Percentiles rank a stretch among this genome's conserved stretches.
Evolutionary conservation across 2,113 vertebrate species (phyloP).

Genomic region (Dinomys branickii): DNA sequence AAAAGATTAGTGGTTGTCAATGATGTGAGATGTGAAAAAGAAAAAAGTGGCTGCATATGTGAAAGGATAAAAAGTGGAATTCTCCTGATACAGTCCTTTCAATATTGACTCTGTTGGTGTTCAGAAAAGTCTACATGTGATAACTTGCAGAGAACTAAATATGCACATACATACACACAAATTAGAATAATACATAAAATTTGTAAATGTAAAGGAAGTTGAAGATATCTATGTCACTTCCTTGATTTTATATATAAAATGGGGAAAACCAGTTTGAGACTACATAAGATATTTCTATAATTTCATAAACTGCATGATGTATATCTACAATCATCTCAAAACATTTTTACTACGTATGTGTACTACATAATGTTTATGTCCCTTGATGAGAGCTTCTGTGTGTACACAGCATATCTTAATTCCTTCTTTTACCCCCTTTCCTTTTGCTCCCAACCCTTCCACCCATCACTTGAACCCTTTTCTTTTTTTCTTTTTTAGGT

Average conservation of each 20-base stretch:
- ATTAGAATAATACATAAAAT: not conserved
- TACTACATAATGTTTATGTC: too few relatives aligned
- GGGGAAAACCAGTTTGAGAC: not conserved
- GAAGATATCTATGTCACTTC: not conserved
- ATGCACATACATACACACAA: not conserved
- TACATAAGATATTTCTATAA: not conserved
- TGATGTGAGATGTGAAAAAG: not conserved
- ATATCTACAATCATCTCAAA: not conserved
- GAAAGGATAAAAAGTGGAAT: not conserved
- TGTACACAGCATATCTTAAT: too few relatives aligned
- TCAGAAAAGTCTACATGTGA: not conserved
- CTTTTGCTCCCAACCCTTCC: too few relatives aligned
- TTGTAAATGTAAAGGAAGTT: not conserved
- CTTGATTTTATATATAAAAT: not conserved
- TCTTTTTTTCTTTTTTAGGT: too few relatives aligned
- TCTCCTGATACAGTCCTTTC: not conserved
- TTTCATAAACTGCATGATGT: slow-evolving; percentile 1
- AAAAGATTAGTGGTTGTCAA: not conserved
- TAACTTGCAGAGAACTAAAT: not conserved
- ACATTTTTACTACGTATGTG: too few relatives aligned
- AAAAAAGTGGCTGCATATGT: not conserved
- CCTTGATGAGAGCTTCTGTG: too few relatives aligned
- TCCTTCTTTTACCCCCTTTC: too few relatives aligned
- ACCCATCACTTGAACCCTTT: too few relatives aligned
- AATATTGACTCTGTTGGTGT: not conserved